These are phyloP conservation scores for Conistra vaccinii DNA, from an alignment of 2,888 invertebrate species.

Conservation along the genomic window DNA sequence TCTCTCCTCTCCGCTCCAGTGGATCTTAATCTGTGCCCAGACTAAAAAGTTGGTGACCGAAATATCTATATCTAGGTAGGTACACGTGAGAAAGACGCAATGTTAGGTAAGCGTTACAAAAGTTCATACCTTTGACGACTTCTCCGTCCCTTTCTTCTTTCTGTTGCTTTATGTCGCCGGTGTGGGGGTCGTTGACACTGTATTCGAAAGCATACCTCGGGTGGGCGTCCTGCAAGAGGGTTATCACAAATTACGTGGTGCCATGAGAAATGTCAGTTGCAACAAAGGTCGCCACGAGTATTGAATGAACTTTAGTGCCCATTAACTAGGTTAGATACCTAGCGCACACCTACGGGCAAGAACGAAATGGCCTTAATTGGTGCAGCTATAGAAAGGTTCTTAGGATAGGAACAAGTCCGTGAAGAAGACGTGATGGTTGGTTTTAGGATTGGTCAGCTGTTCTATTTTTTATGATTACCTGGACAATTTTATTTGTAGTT, in stretches of 20 bases:
- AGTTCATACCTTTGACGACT: constrained; percentile 91
- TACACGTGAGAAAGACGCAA: neutral
- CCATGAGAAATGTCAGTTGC: constrained; percentile 76
- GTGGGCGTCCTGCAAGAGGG: constrained; percentile 90
- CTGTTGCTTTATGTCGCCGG: constrained; percentile 94
- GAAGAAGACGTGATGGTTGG: neutral
- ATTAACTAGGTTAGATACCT: constrained; percentile 52
- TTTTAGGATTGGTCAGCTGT: too few species aligned
- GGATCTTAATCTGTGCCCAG: too few species aligned
- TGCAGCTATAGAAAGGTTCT: neutral
- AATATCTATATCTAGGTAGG: neutral
- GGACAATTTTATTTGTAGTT: too few species aligned
- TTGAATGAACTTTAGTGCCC: constrained; percentile 64
- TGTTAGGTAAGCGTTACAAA: constrained; percentile 18
- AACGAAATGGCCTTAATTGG: constrained; percentile 35
- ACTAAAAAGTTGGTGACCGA: neutral
- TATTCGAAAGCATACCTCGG: constrained; percentile 94
- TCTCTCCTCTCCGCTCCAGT: too few species aligned
- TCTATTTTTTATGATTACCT: neutral
- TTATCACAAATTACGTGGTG: constrained; percentile 71
- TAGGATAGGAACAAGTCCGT: neutral
- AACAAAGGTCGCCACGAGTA: constrained; percentile 70
- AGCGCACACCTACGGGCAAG: constrained; percentile 2
- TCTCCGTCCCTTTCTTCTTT: constrained; percentile 94
- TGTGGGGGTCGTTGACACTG: constrained; percentile 93